phyloP scores from a whole-genome alignment of 2,888 invertebrate genomes.

The Acrobasis suavella region DNA sequence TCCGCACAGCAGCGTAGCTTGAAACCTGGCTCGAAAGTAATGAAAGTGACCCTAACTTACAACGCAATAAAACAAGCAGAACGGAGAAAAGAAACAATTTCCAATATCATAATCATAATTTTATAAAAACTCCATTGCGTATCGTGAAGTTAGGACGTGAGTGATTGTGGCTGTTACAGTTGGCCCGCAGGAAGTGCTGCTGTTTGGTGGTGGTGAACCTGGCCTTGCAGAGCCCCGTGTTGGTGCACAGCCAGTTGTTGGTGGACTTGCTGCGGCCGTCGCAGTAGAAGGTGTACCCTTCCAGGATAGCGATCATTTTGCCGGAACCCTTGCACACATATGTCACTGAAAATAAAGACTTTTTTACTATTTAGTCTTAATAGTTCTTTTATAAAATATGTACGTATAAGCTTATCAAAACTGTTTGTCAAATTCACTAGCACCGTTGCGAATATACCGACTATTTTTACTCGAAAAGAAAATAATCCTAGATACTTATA shows the following conservation, averaged over 20 bases:
- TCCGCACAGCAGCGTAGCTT: too few species aligned
- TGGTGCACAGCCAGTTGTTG: constrained; percentile 29
- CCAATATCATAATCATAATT: background rate
- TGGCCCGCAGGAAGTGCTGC: background rate
- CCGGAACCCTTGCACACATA: constrained; percentile 31
- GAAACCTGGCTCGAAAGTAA: too few species aligned
- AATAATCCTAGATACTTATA: too few species aligned
- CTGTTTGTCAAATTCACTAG: too few species aligned
- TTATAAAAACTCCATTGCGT: background rate
- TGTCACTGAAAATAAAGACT: constrained; percentile 32
- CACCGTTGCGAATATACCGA: too few species aligned
- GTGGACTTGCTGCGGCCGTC: constrained; percentile 18
- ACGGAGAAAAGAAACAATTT: too few species aligned
- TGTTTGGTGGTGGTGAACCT: constrained; percentile 26
- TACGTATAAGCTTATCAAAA: too few species aligned
- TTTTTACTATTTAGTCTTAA: background rate
- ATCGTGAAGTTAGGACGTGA: background rate
- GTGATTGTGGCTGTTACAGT: background rate
- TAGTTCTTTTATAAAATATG: too few species aligned
- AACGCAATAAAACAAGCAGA: too few species aligned
- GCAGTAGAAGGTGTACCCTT: constrained; percentile 32
- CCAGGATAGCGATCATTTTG: constrained; percentile 33
- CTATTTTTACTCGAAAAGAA: too few species aligned
- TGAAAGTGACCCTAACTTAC: too few species aligned
- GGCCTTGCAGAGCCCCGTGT: constrained; percentile 26